Evolutionary conservation across 1,140 invertebrate species (phyloP).

Genomic region (Agrilus planipennis): DNA sequence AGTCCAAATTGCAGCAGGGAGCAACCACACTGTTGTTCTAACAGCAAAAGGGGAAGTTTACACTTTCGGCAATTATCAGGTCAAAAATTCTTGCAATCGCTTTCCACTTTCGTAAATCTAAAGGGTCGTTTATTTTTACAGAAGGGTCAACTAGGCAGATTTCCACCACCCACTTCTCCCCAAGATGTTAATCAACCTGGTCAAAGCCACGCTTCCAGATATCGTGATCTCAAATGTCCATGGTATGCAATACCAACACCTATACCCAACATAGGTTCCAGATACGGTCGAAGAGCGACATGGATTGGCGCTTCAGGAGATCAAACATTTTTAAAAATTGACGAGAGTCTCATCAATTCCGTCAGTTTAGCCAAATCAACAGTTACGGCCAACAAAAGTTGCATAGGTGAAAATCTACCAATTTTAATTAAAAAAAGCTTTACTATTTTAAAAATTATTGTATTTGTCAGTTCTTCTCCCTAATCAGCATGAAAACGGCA

Average conservation of each 20-base stretch:
- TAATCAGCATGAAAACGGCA: constrained; percentile 49
- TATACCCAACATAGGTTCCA: constrained; percentile 67
- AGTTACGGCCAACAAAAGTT: constrained; percentile 77
- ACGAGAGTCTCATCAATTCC: constrained; percentile 84
- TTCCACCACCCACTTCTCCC: constrained; percentile 28
- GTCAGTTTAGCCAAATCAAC: constrained; percentile 74
- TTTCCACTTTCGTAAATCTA: background rate
- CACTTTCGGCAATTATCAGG: constrained; percentile 86
- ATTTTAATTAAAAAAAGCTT: constrained; percentile 21
- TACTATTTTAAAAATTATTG: constrained; percentile 6
- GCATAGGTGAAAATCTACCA: constrained; percentile 59
- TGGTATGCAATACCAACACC: constrained; percentile 76
- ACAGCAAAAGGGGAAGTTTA: constrained; percentile 82
- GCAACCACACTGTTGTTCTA: constrained; percentile 89
- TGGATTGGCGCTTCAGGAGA: constrained; percentile 92
- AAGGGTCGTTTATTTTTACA: constrained; percentile 31
- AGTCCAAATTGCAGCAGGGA: constrained; percentile 79
- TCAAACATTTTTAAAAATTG: constrained; percentile 88
- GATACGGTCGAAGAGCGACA: constrained; percentile 70
- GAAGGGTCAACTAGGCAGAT: constrained; percentile 83
- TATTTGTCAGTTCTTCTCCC: constrained; percentile 54
- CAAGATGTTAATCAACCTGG: constrained; percentile 26
- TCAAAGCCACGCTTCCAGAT: constrained; percentile 23
- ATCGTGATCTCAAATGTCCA: constrained; percentile 32
- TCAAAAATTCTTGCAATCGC: constrained; percentile 29